Evolutionary conservation across 2,888 invertebrate species (phyloP).

Genomic region (Auanema sp.): DNA sequence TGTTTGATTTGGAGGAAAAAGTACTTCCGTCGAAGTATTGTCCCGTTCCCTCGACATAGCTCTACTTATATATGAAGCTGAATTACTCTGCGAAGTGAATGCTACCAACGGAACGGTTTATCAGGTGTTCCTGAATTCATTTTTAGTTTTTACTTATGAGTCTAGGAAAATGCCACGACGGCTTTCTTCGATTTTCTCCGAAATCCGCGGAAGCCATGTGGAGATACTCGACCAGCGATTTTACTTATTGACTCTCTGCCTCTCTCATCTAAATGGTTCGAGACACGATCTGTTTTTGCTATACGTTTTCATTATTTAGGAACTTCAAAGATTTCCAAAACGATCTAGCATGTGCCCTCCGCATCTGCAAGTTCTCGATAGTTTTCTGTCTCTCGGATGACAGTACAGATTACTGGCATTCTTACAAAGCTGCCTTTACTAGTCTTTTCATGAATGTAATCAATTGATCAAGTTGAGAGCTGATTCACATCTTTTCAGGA

Average conservation of each 20-base stretch:
- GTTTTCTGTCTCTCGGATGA: constrained; percentile 17
- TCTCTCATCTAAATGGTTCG: background rate
- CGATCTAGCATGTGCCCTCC: background rate
- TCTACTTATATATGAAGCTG: too few relatives aligned
- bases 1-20: constrained; percentile 13
- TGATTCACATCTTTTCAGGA: background rate
- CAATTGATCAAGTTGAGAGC: background rate
- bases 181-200: too few relatives aligned
- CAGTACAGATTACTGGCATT: constrained; percentile 6
- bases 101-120: too few relatives aligned
- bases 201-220: too few relatives aligned
- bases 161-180: too few relatives aligned
- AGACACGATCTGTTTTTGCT: background rate
- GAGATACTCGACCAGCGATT: too few relatives aligned
- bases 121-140: too few relatives aligned
- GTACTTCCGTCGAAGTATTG: constrained; percentile 5
- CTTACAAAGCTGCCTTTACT: constrained; percentile 3
- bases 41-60: background rate
- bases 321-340: background rate
- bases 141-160: too few relatives aligned
- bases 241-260: constrained; percentile 9
- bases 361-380: constrained; percentile 2
- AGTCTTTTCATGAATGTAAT: constrained; percentile 2
- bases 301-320: constrained; percentile 7
- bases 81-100: too few relatives aligned